Evolutionary conservation across 1,140 invertebrate genomes (phyloP).

Genomic region (Aphaenogaster ashmeadi): DNA sequence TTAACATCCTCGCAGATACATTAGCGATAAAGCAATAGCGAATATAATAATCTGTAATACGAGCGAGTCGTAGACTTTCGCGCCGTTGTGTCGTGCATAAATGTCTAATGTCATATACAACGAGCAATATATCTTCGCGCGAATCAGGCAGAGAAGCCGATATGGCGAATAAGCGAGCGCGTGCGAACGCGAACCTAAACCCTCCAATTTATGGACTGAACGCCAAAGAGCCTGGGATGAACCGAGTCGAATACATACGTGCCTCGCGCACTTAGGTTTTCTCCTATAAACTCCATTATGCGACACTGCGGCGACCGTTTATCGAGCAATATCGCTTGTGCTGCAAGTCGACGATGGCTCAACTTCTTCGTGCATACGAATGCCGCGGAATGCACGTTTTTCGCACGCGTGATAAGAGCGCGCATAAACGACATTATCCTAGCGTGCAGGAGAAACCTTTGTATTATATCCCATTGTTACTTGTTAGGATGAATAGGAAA

Average conservation of each 20-base stretch:
- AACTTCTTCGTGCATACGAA: conserved; percentile 19
- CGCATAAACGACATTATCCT: conserved; percentile 3
- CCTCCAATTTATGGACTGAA: conserved; percentile 38
- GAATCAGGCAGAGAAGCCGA: conserved; percentile 12
- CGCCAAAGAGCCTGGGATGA: not conserved
- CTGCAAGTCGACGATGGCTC: not conserved
- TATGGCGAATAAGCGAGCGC: not conserved
- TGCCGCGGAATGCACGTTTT: conserved; percentile 10
- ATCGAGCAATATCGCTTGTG: not conserved
- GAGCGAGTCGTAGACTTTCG: conserved; percentile 19
- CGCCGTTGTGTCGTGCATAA: conserved; percentile 21
- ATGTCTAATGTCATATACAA: conserved; percentile 37
- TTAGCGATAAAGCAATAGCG: conserved; percentile 39
- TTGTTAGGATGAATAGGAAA: not conserved
- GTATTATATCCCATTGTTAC: not conserved
- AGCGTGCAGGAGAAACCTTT: not conserved
- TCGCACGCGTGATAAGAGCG: not conserved
- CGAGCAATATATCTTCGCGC: conserved; percentile 41
- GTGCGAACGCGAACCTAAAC: conserved; percentile 30
- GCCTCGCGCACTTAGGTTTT: conserved; percentile 14
- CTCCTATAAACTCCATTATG: conserved; percentile 24
- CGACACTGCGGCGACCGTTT: conserved; percentile 25
- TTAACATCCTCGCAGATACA: conserved; percentile 34
- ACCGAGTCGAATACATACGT: not conserved
- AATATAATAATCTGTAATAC: conserved; percentile 55